Conservation (phyloP, 1,140 invertebrate species). For the Ephestia elutella region DNA sequence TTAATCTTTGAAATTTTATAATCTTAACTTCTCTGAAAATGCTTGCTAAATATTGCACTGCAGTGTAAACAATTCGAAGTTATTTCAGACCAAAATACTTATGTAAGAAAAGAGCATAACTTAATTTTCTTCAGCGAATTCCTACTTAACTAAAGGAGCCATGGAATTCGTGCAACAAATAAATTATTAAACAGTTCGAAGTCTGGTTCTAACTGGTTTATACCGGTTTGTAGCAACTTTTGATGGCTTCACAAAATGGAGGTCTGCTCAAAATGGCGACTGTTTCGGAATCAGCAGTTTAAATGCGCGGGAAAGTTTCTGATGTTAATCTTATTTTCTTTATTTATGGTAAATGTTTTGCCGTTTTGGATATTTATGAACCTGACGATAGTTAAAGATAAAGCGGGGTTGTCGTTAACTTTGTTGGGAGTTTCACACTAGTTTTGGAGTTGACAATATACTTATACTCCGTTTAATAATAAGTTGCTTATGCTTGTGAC, state of each 20-base stretch:
- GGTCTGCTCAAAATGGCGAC: constrained; percentile 1
- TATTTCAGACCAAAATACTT: too few relatives aligned
- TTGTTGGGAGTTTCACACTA: neutral
- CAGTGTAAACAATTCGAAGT: too few relatives aligned
- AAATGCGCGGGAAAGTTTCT: constrained; percentile 1
- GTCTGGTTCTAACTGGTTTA: constrained; percentile 3
- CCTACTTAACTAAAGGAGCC: neutral
- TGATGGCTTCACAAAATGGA: constrained; percentile 4
- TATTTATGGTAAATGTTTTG: neutral
- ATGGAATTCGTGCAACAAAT: neutral
- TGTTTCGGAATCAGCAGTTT: constrained; percentile 1
- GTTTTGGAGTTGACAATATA: too few relatives aligned
- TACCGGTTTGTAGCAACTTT: neutral
- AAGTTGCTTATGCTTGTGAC: too few relatives aligned
- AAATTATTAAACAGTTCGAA: neutral
- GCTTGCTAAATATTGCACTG: too few relatives aligned
- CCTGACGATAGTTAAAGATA: neutral
- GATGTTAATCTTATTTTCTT: constrained; percentile 5
- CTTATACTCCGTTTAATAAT: too few relatives aligned
- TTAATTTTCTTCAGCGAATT: too few relatives aligned
- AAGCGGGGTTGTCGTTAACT: neutral
- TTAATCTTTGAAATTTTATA: too few relatives aligned
- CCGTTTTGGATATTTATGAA: neutral
- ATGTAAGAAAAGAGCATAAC: too few relatives aligned
- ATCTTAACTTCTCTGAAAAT: too few relatives aligned